Percentiles rank a stretch among this genome's conserved stretches.
Evolutionary conservation across 2,888 invertebrate genomes (phyloP).

Genomic region (Campopleginae sp.): DNA sequence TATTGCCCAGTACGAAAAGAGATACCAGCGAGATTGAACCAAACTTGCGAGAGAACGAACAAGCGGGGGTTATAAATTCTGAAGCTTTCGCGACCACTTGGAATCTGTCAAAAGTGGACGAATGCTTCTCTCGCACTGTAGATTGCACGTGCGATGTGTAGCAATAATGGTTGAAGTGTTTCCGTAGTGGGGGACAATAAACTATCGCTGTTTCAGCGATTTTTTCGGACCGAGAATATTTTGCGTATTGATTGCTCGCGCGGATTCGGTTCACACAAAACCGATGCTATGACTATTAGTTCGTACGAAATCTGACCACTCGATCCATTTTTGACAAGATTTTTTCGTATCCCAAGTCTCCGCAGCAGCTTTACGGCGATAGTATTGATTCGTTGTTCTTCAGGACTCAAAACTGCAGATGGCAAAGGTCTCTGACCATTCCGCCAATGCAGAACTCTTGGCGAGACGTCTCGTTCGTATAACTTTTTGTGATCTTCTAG

Average conservation of each 20-base stretch:
- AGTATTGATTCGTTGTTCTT: not conserved
- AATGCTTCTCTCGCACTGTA: slow-evolving; percentile 49
- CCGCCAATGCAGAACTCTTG: slow-evolving; percentile 24
- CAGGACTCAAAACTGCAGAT: not conserved
- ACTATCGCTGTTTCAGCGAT: slow-evolving; percentile 60
- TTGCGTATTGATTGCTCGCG: not conserved
- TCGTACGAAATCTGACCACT: not conserved
- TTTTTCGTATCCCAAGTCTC: not conserved
- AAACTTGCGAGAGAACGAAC: slow-evolving; percentile 32
- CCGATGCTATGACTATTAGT: not conserved
- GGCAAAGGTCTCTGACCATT: not conserved
- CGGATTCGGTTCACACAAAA: not conserved
- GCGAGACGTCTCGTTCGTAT: slow-evolving; percentile 1
- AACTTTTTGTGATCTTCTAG: not conserved
- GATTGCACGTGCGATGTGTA: slow-evolving; percentile 1
- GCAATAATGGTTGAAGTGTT: slow-evolving; percentile 45
- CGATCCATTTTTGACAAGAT: not conserved
- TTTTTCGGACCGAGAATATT: slow-evolving; percentile 57
- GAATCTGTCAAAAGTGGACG: slow-evolving; percentile 60
- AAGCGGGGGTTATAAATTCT: slow-evolving; percentile 60
- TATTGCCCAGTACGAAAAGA: slow-evolving; percentile 40
- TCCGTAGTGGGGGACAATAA: slow-evolving; percentile 39
- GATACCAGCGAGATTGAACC: slow-evolving; percentile 50
- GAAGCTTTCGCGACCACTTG: slow-evolving; percentile 60
- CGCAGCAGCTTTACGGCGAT: no score